Base-by-base conservation (phyloP, 2,797 vertebrate genomes). In the Phalanger gymnotis region DNA sequence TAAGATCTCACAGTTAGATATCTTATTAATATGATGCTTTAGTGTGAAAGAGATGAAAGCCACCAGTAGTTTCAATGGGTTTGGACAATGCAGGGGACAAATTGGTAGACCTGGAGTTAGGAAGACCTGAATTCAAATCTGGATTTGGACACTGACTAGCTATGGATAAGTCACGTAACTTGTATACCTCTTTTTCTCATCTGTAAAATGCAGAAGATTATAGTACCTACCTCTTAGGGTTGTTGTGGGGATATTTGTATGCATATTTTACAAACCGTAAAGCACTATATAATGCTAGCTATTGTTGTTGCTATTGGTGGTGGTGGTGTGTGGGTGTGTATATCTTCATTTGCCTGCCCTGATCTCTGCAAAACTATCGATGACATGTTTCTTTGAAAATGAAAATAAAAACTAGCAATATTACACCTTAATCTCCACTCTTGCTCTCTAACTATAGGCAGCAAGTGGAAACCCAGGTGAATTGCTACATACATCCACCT, bases 401-500 rank as follows among this genome's bases (percentile, higher is more conserved):
- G 56, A 55, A 93, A 96, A 95, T 96, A 90, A 94, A 97, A 92
- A 28, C 93, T 81, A 53, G 91, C 94, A 94, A 91, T 3, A 87
- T 87, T 47, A 87, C 10, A 47, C 73, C 16, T 40, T 73, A 14
- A 25, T 92, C 81, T 73, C 92, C n/a, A 2, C 0, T 30, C 4
- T 1, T 2, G 12, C 2, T 2, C 91, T 90, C 56, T 94, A 56
- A 53, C 90, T 58, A 90, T 93, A 96, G 96, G 94, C 95, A 96
- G 94, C 95, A 97, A 95, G 96, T 28, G n/a, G 56, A 90, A 93
- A 55, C 90, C 91, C 96, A 94, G 95, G 95, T 94, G 94, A 94
- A 96, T 52, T 93, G 92, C 61, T 93, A 52, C 10, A 57, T 27
- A 93, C 3, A 87, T 96, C 96, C 95, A 56, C 95, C 95, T 97